Evolutionary conservation across 2,113 vertebrate species (phyloP), one percentile per base, ranked within the genome.

Genomic region (Onychostoma macrolepis): DNA sequence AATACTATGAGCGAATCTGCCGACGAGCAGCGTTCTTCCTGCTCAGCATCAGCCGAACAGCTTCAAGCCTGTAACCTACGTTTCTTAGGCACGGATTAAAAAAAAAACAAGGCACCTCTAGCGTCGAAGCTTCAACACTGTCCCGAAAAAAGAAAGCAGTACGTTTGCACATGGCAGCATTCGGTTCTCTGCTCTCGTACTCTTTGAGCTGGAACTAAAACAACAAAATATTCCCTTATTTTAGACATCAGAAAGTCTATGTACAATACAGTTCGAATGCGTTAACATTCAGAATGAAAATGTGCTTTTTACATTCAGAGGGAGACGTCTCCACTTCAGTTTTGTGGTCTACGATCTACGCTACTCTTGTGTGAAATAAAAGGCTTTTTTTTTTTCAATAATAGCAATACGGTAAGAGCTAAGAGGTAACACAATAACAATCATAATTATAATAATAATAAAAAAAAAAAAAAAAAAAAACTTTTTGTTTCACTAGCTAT

Each of bases 91-190:
- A 96, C 94, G 84, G 90, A 94, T 92, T 94, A 17, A 94, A 94
- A 83, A 94, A 94, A 91, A 90, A 95, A 94, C 93, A 96, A 96
- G 95, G 95, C 95, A 96, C 95, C 94, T 94, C 93, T 93, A 95
- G 91, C 94, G 91, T 92, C 91, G 88, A 94, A 94, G 93, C 94
- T 87, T 93, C 92, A 94, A 94, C 93, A 95, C 93, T 94, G 90
- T 90, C 85, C 91, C 91, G 53, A 82, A 87, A 91, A 89, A 80
- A 78, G 38, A 83, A 91, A 92, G 90, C 91, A 92, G 93, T 93
- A 91, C 69, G 90, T 93, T 92, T 93, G 90, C 89, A 93, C 93
- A 92, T 91, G 92, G 94, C 94, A 93, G 89, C 92, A 87, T 92
- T 88, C 89, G 86, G 90, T 92, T 92, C 92, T 92, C 84, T 4